Evolutionary conservation across 2,797 vertebrate genomes (phyloP).

Genomic region (Chloroceryle amazona): DNA sequence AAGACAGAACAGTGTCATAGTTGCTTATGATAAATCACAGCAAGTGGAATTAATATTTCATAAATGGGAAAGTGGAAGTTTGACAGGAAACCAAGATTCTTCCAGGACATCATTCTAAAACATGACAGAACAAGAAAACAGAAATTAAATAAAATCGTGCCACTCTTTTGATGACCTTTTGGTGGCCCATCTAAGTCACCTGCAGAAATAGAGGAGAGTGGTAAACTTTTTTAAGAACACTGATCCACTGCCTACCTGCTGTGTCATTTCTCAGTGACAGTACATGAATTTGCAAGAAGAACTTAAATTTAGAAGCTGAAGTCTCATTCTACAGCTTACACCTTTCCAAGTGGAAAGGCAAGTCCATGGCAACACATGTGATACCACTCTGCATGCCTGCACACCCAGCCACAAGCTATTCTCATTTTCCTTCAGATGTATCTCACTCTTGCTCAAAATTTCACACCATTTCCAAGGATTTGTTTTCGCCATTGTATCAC

Average conservation of each 20-base stretch:
- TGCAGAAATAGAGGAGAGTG: neutral
- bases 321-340: neutral
- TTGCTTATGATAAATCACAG: neutral
- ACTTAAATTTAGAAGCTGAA: neutral
- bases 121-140: neutral
- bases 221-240: neutral
- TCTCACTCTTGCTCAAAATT: neutral
- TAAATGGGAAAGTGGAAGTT: neutral
- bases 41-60: constrained; percentile 4
- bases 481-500: neutral
- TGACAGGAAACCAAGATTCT: neutral
- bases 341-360: neutral
- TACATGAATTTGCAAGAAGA: neutral
- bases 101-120: neutral
- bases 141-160: neutral
- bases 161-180: neutral
- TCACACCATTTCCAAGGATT: neutral
- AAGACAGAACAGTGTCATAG: neutral
- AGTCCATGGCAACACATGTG: neutral
- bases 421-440: neutral
- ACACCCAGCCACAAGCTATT: neutral
- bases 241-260: neutral
- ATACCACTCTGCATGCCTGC: neutral
- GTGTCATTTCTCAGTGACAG: neutral
- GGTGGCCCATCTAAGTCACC: neutral